Percentiles rank a stretch among this genome's conserved stretches.
phyloP scores from a whole-genome alignment of 2,797 vertebrate genomes.

The Otus scops region DNA sequence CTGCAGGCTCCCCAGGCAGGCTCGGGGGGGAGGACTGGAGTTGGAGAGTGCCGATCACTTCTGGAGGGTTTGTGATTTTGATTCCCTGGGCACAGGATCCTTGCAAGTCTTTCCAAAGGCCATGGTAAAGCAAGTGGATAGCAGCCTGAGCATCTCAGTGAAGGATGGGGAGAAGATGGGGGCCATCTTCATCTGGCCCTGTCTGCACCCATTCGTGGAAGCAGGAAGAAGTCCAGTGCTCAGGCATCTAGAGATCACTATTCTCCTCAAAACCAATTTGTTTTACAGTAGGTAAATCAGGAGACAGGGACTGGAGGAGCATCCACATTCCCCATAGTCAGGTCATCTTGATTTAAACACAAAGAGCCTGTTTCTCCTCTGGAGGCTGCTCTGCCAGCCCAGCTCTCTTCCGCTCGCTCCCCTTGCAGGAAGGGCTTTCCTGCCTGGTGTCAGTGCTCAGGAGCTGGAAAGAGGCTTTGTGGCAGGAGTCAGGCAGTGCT shows the following conservation, averaged over 20 bases:
- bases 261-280: neutral
- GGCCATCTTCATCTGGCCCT: neutral
- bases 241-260: neutral
- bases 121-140: neutral
- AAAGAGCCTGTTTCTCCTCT: accelerated
- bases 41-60: neutral
- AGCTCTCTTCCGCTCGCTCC: neutral
- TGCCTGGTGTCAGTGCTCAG: neutral
- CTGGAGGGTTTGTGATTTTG: neutral
- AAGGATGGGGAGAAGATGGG: neutral
- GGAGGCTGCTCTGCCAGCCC: neutral
- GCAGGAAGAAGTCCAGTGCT: neutral
- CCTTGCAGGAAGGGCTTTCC: neutral
- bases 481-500: neutral
- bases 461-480: neutral
- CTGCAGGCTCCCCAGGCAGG: neutral
- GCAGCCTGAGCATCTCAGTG: accelerated
- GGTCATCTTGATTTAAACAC: neutral
- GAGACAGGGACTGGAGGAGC: neutral
- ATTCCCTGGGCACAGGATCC: neutral
- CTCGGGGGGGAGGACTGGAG: accelerated
- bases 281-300: neutral
- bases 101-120: neutral
- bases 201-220: neutral
- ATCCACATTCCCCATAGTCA: neutral